Conservation (phyloP, 2,797 vertebrate species). For the Protonibea diacanthus region DNA sequence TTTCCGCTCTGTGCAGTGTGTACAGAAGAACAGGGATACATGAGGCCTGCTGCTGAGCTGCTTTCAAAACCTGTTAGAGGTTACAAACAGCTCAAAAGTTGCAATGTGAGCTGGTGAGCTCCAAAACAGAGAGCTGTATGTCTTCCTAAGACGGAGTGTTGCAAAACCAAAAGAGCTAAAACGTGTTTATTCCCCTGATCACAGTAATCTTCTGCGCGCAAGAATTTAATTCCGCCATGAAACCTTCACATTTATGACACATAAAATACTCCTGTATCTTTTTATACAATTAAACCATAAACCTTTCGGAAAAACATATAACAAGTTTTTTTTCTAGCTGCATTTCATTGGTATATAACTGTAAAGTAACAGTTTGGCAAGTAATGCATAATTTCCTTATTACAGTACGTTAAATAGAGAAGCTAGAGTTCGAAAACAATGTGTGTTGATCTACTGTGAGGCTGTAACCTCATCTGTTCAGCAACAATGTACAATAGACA, state of each 20-base stretch:
- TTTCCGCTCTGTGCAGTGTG: constrained; percentile 38
- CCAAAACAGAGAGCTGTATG: constrained; percentile 50
- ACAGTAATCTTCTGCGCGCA: neutral
- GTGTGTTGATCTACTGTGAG: constrained; percentile 27
- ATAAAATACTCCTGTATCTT: neutral
- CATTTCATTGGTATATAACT: neutral
- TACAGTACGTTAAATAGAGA: neutral
- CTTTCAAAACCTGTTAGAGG: constrained; percentile 62
- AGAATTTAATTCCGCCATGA: constrained; percentile 14
- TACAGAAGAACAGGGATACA: constrained; percentile 53
- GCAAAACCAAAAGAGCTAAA: neutral
- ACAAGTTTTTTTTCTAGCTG: neutral
- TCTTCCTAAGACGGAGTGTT: constrained; percentile 23
- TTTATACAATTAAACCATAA: neutral
- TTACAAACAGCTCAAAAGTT: constrained; percentile 60
- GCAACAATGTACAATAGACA: constrained; percentile 64
- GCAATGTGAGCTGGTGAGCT: constrained; percentile 39
- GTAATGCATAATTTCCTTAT: neutral
- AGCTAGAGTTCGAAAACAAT: constrained; percentile 13
- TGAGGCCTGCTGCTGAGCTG: constrained; percentile 65
- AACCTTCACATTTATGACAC: neutral
- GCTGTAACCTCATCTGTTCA: constrained; percentile 58
- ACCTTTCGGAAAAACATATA: neutral
- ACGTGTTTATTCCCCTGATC: constrained; percentile 10
- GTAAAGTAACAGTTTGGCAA: neutral